These are phyloP conservation scores for Penaeus japonicus DNA, from an alignment of 1,140 invertebrate genomes.

Conservation along the genomic window DNA sequence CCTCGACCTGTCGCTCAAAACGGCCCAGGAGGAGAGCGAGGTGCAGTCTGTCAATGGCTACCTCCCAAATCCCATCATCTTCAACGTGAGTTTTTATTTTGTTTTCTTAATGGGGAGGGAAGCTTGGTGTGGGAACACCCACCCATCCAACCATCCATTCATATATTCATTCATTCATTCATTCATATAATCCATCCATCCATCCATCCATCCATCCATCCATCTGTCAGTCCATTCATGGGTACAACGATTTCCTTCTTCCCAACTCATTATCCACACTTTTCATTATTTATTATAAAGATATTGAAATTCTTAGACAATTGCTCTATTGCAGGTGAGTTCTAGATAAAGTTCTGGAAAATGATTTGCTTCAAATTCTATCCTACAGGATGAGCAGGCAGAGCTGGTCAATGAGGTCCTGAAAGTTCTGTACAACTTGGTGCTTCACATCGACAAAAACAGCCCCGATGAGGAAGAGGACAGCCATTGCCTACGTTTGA, in stretches of 20 bases:
- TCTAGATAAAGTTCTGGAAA: not conserved
- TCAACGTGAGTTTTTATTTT: constrained; percentile 26
- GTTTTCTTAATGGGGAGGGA: no score
- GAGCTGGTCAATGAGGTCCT: constrained; percentile 83
- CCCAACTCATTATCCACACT: no score
- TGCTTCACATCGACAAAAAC: constrained; percentile 65
- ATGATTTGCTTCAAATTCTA: constrained; percentile 25
- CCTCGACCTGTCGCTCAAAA: constrained; percentile 76
- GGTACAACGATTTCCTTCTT: not conserved
- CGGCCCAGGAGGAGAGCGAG: constrained; percentile 61
- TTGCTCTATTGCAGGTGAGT: no score
- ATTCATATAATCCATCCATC: no score
- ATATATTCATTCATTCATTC: no score
- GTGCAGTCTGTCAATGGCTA: constrained; percentile 19
- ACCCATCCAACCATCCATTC: no score
- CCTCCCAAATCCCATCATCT: constrained; percentile 19
- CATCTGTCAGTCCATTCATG: not conserved
- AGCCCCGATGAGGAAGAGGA: constrained; percentile 73
- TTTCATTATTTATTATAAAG: no score
- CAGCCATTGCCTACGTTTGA: constrained; percentile 76
- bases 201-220: no score
- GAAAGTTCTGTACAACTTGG: constrained; percentile 89
- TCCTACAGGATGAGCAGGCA: constrained; percentile 71
- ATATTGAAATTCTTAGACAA: no score
- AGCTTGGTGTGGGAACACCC: no score